phyloP scores from a whole-genome alignment of 2,797 vertebrate genomes.

The Syncerus caffer region DNA sequence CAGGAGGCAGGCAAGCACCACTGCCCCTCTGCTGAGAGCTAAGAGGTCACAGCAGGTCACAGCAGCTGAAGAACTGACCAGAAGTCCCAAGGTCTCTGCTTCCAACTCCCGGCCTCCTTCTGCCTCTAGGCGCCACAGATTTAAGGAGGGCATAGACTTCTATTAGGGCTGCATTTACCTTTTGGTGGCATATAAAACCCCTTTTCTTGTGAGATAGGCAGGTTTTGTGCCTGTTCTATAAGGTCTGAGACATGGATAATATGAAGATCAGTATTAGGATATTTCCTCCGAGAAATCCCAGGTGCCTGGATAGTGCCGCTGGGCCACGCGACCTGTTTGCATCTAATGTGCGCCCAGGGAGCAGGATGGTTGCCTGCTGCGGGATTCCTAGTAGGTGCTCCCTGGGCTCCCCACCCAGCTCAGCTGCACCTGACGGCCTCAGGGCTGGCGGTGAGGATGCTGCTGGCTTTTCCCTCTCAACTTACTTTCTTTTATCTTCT shows the following conservation, averaged over 20 bases:
- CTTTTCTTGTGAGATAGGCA: background rate
- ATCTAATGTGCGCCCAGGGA: background rate
- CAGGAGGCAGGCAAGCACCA: rapidly evolving
- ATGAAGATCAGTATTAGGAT: background rate
- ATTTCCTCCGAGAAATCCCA: background rate
- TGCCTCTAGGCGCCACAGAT: rapidly evolving
- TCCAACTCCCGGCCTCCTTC: background rate
- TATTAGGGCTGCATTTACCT: background rate
- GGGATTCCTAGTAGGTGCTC: background rate
- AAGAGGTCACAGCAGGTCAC: background rate
- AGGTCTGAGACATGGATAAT: background rate
- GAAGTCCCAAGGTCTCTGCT: background rate
- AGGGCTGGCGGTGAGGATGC: background rate
- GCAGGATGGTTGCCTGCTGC: rapidly evolving
- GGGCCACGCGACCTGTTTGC: background rate
- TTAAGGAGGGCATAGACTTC: background rate
- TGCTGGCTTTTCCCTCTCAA: background rate
- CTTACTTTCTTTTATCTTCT: slow-evolving; percentile 12
- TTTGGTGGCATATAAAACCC: background rate
- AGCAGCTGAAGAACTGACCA: background rate
- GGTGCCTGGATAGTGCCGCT: rapidly evolving
- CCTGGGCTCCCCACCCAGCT: background rate
- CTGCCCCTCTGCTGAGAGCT: background rate
- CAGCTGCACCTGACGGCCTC: background rate
- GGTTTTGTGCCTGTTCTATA: background rate